A percentile compares a stretch with the other conserved stretches of the same genome.
Conservation (phyloP, 2,113 vertebrate genomes). For the Pholis gunnellus region DNA sequence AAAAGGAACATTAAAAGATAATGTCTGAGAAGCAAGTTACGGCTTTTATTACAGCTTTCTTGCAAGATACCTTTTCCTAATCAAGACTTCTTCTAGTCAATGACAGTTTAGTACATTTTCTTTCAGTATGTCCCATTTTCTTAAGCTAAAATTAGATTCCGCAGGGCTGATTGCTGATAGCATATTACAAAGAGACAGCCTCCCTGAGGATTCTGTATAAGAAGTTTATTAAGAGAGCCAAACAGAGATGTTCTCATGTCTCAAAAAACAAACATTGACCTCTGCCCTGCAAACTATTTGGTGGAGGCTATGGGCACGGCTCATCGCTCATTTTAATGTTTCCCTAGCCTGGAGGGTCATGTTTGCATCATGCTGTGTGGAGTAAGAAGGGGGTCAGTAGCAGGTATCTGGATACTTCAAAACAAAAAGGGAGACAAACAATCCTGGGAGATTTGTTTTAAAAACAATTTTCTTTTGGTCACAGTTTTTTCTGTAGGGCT, state of each 20-base stretch:
- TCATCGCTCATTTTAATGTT: constrained; percentile 14
- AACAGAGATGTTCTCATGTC: not conserved
- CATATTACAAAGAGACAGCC: not conserved
- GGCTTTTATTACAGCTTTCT: constrained; percentile 34
- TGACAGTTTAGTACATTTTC: constrained; percentile 58
- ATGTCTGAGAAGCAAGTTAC: not conserved
- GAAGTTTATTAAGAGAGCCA: not conserved
- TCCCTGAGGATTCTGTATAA: constrained; percentile 29
- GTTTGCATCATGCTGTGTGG: not conserved
- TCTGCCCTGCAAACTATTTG: not conserved
- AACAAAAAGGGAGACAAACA: not conserved
- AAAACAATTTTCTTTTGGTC: not conserved
- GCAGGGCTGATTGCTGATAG: constrained; percentile 41
- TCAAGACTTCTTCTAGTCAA: constrained; percentile 45
- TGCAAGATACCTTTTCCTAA: constrained; percentile 29
- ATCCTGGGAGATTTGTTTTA: not conserved
- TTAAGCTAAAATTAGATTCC: constrained; percentile 50
- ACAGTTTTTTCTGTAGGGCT: not conserved
- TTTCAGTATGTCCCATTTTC: constrained; percentile 63
- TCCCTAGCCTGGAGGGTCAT: not conserved
- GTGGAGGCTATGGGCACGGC: not conserved
- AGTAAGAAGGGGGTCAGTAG: not conserved
- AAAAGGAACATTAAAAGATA: constrained; percentile 19
- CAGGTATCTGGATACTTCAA: not conserved
- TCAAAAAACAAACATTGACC: constrained; percentile 20